Percentiles rank a stretch among this genome's conserved stretches.
Evolutionary conservation across 2,797 vertebrate species (phyloP).

Genomic region (Pygocentrus nattereri): DNA sequence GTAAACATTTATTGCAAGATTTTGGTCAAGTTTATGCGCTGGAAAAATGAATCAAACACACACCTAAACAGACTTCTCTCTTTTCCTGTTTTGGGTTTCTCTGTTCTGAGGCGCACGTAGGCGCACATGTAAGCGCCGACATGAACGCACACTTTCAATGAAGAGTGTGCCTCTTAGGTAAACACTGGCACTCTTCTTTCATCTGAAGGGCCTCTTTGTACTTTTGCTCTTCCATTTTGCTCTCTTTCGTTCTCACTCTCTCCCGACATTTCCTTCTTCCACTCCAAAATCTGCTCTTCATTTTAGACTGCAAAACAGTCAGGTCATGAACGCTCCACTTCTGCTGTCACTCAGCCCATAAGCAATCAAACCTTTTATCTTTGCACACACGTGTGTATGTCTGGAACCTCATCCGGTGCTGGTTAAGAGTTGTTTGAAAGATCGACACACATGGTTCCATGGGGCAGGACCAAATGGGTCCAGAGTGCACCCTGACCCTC

Average conservation of each 20-base stretch:
- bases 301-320: conserved; percentile 67
- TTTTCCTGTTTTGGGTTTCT: conserved; percentile 28
- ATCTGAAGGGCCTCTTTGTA: conserved; percentile 7
- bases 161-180: conserved; percentile 29
- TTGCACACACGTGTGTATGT: conserved; percentile 52
- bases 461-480: conserved; percentile 3
- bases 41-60: conserved; percentile 30
- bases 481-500: not conserved
- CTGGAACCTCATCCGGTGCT: conserved; percentile 26
- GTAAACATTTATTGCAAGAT: conserved; percentile 31
- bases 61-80: conserved; percentile 33
- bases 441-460: conserved; percentile 15
- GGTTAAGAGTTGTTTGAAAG: conserved; percentile 27
- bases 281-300: conserved; percentile 43
- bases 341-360: conserved; percentile 61
- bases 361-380: conserved; percentile 64
- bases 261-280: conserved; percentile 7
- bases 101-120: not conserved
- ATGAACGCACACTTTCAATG: conserved; percentile 29
- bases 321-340: conserved; percentile 51
- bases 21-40: conserved; percentile 34
- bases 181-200: conserved; percentile 35
- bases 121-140: not conserved
- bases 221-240: conserved; percentile 18
- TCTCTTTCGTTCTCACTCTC: conserved; percentile 7